phyloP scores from a whole-genome alignment of 2,113 vertebrate genomes.

The Climacteris rufus region DNA sequence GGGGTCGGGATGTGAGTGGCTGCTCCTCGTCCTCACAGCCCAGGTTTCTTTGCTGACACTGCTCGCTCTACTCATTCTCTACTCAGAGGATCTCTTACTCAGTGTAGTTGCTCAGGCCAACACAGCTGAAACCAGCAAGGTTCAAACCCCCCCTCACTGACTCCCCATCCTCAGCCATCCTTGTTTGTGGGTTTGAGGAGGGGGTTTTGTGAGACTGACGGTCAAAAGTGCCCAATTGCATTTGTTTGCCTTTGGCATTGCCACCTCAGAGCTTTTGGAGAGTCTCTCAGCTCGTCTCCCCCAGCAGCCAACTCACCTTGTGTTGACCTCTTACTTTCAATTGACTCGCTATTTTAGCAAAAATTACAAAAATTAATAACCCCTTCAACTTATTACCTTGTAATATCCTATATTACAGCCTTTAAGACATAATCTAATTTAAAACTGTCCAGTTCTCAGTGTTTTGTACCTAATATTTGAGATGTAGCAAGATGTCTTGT shows the following conservation, averaged over 20 bases:
- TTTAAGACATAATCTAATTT: background rate
- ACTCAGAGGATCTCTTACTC: background rate
- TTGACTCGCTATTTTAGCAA: background rate
- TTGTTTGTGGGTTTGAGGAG: fast-evolving
- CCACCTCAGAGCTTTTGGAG: background rate
- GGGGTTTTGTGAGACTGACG: background rate
- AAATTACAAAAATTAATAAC: background rate
- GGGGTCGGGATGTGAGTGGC: background rate
- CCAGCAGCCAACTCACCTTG: background rate
- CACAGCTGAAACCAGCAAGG: background rate
- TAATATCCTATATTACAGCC: background rate
- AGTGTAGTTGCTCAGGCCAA: fast-evolving
- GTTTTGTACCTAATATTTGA: background rate
- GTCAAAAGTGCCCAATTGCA: fast-evolving
- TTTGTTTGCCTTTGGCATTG: background rate
- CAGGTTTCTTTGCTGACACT: background rate
- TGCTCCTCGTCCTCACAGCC: background rate
- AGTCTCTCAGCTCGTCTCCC: background rate
- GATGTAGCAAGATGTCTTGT: background rate
- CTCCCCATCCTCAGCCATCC: background rate
- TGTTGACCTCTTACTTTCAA: background rate
- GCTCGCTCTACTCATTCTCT: background rate
- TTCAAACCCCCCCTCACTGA: background rate
- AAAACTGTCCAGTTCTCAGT: background rate
- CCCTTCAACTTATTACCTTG: background rate